Percentiles rank a stretch among this genome's conserved stretches.
These are phyloP conservation scores for Hemiscyllium ocellatum DNA, from an alignment of 2,113 vertebrate species.

Conservation along the genomic window DNA sequence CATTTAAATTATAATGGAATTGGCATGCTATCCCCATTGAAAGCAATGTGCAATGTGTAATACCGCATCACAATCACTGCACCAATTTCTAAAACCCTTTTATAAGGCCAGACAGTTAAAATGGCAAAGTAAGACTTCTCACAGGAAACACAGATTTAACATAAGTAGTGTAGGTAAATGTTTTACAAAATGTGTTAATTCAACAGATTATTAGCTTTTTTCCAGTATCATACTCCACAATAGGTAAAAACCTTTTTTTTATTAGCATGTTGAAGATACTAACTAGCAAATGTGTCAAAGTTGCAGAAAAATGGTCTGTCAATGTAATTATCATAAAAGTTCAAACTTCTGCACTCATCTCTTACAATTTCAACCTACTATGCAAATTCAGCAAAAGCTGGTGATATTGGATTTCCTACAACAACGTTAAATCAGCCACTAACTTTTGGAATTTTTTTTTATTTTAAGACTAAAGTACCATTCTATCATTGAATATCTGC, in stretches of 20 bases:
- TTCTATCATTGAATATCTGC: not conserved
- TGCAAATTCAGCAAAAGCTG: not conserved
- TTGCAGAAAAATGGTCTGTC: slow-evolving; percentile 7
- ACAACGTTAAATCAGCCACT: not conserved
- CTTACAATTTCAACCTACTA: not conserved
- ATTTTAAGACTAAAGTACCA: not conserved
- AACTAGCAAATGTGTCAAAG: slow-evolving; percentile 7
- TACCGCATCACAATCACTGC: no score
- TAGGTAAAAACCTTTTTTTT: not conserved
- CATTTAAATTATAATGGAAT: no score
- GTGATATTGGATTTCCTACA: not conserved
- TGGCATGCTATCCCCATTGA: no score
- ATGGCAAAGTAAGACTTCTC: no score
- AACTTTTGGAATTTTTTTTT: not conserved
- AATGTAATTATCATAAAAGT: not conserved
- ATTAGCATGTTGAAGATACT: not conserved
- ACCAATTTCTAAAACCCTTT: no score
- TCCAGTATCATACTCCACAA: not conserved
- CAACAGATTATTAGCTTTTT: not conserved
- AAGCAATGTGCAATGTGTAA: no score
- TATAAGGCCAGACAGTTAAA: no score
- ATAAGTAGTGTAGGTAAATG: no score
- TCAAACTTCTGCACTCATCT: not conserved
- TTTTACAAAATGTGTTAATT: no score
- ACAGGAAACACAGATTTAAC: no score